These are phyloP conservation scores for Caenorhabditis uteleia DNA, from an alignment of 2,888 invertebrate species.

Conservation along the genomic window DNA sequence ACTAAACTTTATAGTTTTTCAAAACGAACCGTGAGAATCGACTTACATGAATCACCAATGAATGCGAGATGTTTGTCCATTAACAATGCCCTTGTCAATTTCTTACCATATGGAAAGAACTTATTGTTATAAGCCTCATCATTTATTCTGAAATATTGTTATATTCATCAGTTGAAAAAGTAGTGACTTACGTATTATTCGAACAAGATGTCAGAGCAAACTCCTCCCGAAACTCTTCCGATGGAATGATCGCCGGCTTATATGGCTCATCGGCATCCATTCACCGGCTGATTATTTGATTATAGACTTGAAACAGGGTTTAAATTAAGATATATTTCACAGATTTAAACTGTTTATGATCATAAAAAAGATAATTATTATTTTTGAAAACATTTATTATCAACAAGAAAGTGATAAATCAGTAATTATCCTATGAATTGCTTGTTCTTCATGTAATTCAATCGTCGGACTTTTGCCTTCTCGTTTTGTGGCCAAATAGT, in stretches of 20 bases:
- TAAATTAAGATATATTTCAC: conserved; percentile 16
- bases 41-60: conserved; percentile 52
- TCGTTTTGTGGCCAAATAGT: no score
- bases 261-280: no score
- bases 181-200: neutral
- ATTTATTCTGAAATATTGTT: neutral
- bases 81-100: conserved; percentile 9
- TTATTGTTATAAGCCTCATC: neutral
- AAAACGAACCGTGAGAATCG: neutral
- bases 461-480: conserved; percentile 11
- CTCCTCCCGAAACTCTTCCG: neutral
- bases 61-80: conserved; percentile 37
- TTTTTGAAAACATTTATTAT: neutral
- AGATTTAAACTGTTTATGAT: neutral
- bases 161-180: neutral
- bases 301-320: no score
- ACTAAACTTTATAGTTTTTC: conserved; percentile 44
- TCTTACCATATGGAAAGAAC: conserved; percentile 14
- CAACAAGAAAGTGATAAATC: neutral
- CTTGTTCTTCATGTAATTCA: conserved; percentile 6
- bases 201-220: no score
- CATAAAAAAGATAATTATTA: conserved; percentile 4
- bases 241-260: no score
- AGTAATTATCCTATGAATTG: neutral
- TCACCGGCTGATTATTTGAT: no score